These are phyloP conservation scores for Turritopsis dohrnii DNA, from an alignment of 30 jellyfish, hydroid and myxozoan genomes.

Conservation along the genomic window DNA sequence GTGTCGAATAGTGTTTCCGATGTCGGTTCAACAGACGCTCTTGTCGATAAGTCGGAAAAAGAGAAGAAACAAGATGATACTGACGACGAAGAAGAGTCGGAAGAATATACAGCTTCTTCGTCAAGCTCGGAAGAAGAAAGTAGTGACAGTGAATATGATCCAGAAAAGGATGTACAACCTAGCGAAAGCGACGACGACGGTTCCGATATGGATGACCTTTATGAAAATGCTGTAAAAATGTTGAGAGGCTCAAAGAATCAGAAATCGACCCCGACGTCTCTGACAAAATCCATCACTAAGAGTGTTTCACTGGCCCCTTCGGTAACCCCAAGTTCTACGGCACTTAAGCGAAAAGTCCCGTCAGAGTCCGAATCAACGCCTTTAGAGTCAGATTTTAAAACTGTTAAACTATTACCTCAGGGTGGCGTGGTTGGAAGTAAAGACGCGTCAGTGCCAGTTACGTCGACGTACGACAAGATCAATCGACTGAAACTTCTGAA, in stretches of 20 bases:
- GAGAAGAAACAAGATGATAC: neutral
- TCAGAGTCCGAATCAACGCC: no score
- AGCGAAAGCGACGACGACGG: neutral
- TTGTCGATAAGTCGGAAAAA: neutral
- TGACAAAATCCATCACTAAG: no score
- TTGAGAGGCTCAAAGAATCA: neutral
- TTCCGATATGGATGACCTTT: neutral
- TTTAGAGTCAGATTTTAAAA: no score
- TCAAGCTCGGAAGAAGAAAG: constrained; percentile 11
- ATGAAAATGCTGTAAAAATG: neutral
- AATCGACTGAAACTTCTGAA: constrained; percentile 1
- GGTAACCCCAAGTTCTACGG: no score
- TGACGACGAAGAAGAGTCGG: neutral
- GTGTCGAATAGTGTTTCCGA: neutral
- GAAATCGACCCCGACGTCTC: neutral
- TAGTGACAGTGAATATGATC: neutral
- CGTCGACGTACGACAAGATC: neutral
- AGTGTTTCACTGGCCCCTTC: no score
- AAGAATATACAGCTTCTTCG: neutral
- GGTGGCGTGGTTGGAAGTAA: no score
- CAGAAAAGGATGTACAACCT: neutral
- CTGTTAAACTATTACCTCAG: no score
- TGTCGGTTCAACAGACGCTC: neutral
- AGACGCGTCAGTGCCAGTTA: no score
- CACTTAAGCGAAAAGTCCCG: no score